Conservation (phyloP, 2,113 vertebrate genomes). For the Pachypanchax playfairii region DNA sequence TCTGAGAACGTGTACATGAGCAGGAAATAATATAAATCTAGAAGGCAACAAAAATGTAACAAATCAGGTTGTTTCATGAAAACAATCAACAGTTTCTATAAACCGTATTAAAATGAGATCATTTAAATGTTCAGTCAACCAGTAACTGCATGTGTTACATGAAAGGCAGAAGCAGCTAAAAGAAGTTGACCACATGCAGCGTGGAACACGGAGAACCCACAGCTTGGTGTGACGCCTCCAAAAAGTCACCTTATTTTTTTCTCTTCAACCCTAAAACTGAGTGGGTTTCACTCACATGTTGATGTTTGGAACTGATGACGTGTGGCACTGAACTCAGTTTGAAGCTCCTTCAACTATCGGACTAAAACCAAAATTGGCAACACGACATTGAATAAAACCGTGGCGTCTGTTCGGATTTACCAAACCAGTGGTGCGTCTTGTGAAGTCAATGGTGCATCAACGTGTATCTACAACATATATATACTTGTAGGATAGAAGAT, state of each 20-base stretch:
- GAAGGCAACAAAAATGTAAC: neutral
- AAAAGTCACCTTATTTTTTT: neutral
- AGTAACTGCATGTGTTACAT: conserved; percentile 22
- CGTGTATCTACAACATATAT: conserved; percentile 57
- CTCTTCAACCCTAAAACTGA: neutral
- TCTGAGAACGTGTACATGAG: no score
- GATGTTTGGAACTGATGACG: conserved; percentile 22
- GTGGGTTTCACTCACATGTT: conserved; percentile 10
- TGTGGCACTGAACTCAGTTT: conserved; percentile 51
- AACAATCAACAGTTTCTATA: no score
- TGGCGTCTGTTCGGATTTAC: conserved; percentile 31
- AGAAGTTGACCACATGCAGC: conserved; percentile 23
- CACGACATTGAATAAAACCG: conserved; percentile 25
- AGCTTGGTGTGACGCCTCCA: neutral
- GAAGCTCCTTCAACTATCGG: conserved; percentile 23
- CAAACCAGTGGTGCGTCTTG: conserved; percentile 42
- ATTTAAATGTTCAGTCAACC: conserved; percentile 28
- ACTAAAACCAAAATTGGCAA: conserved; percentile 50
- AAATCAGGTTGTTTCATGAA: neutral
- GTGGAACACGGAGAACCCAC: neutral
- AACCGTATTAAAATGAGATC: conserved; percentile 45
- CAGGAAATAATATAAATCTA: no score
- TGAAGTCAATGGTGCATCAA: conserved; percentile 36
- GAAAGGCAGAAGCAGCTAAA: conserved; percentile 26
- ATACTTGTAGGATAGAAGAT: conserved; percentile 17